Conservation (phyloP, 2,888 invertebrate genomes). For the Petrolisthes cinctipes region DNA sequence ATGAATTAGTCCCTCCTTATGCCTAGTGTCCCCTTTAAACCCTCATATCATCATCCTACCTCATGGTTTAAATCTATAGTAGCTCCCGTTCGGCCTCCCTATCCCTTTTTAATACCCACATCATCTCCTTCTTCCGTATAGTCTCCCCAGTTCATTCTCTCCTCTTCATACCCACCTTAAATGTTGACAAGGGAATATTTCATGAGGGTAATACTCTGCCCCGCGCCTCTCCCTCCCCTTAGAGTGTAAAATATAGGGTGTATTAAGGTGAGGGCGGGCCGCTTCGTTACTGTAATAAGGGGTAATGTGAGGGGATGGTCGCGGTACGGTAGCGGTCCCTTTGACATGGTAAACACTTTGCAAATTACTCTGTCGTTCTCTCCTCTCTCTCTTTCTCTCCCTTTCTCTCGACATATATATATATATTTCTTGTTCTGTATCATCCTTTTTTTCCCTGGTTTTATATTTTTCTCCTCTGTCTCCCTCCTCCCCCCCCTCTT, state of each 20-base stretch:
- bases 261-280: slow-evolving; percentile 10
- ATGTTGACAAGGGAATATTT: slow-evolving; percentile 1
- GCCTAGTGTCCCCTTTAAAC: too few species aligned
- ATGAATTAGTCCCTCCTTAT: too few species aligned
- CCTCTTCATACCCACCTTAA: background rate
- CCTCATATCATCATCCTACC: too few species aligned
- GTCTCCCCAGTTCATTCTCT: background rate
- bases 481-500: too few species aligned
- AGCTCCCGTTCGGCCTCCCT: too few species aligned
- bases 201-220: background rate
- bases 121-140: background rate
- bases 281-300: slow-evolving; percentile 3
- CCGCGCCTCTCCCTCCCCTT: background rate
- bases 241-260: slow-evolving; percentile 6
- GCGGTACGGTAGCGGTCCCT: slow-evolving; percentile 1
- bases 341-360: slow-evolving; percentile 4
- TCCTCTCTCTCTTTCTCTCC: background rate
- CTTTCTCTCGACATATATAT: background rate
- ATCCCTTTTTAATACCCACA: background rate
- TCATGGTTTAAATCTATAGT: too few species aligned
- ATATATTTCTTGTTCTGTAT: too few species aligned
- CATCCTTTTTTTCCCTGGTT: background rate
- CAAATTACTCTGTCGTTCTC: background rate
- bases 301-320: slow-evolving; percentile 1
- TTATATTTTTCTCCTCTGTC: background rate